Percentiles rank a stretch among this genome's conserved stretches.
phyloP scores from a whole-genome alignment of 2,888 invertebrate species.

The Melangyna quadrimaculata region DNA sequence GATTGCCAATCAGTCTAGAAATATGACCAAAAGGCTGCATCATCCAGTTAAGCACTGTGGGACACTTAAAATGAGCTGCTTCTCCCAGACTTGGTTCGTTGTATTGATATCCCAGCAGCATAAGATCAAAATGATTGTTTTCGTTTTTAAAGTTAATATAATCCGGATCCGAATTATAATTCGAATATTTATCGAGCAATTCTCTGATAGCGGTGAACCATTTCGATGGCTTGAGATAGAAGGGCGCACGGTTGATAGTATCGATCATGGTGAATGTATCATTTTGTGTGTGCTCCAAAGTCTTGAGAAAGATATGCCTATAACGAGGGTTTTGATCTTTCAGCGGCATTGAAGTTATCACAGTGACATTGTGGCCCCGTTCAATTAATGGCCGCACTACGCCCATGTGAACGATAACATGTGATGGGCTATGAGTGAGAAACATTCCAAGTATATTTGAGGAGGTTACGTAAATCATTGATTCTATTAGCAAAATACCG shows the following conservation, averaged over 20 bases:
- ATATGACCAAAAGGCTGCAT: slow-evolving; percentile 59
- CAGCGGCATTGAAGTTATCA: slow-evolving; percentile 75
- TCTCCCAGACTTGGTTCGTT: slow-evolving; percentile 74
- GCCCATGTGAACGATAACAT: slow-evolving; percentile 79
- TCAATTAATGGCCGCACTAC: slow-evolving; percentile 77
- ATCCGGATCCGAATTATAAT: slow-evolving; percentile 58
- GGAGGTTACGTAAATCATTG: slow-evolving; percentile 14
- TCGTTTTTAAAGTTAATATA: slow-evolving; percentile 69
- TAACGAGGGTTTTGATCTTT: slow-evolving; percentile 76
- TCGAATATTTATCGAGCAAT: slow-evolving; percentile 19
- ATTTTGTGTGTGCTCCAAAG: slow-evolving; percentile 9
- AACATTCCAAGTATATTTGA: slow-evolving; percentile 79
- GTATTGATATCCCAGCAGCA: slow-evolving; percentile 73
- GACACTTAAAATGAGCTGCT: slow-evolving; percentile 75
- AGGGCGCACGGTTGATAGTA: neutral
- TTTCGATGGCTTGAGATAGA: neutral
- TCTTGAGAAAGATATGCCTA: slow-evolving; percentile 75
- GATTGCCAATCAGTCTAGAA: slow-evolving; percentile 72
- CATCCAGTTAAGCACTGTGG: slow-evolving; percentile 72
- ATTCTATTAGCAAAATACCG: neutral
- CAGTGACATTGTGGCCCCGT: slow-evolving; percentile 79
- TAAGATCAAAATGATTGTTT: slow-evolving; percentile 74
- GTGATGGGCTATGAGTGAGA: slow-evolving; percentile 78
- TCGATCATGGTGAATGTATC: slow-evolving; percentile 14
- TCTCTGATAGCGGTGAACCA: neutral